These are phyloP conservation scores for Catagonus wagneri DNA, from an alignment of 2,113 vertebrate genomes.

Conservation along the genomic window DNA sequence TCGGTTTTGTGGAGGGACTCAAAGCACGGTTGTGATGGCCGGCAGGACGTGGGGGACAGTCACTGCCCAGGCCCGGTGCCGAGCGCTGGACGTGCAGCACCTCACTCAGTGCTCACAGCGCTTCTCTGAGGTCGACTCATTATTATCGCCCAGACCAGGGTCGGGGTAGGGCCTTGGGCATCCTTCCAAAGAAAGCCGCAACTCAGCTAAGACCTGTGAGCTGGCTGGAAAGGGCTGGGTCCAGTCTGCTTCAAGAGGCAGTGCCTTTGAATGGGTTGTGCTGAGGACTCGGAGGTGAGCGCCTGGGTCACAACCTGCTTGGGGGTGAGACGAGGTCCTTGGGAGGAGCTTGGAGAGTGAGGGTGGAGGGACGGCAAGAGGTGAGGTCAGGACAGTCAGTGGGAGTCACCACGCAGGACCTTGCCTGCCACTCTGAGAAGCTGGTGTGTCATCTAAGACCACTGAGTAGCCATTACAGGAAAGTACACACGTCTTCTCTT, in stretches of 20 bases:
- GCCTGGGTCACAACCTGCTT: neutral
- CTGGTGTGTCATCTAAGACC: neutral
- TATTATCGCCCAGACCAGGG: neutral
- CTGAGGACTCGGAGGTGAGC: neutral
- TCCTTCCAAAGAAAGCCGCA: neutral
- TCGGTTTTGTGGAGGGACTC: too few species aligned
- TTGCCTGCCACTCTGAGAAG: neutral
- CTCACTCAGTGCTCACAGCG: neutral
- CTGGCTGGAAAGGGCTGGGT: neutral
- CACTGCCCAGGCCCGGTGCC: too few species aligned
- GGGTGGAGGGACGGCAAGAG: neutral
- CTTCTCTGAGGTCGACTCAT: neutral
- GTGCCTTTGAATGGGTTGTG: neutral
- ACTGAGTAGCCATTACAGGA: neutral
- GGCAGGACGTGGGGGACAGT: too few species aligned
- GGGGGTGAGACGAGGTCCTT: neutral
- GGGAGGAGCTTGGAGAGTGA: neutral
- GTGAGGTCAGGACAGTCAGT: neutral
- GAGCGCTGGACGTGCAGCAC: too few species aligned
- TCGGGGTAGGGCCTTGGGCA: neutral
- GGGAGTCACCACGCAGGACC: neutral
- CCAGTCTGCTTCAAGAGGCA: neutral
- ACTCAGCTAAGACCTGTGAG: neutral
- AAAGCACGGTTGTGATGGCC: accelerated
- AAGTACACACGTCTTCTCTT: neutral